Conservation (phyloP, 2,113 vertebrate genomes). For the Pungitius pungitius region DNA sequence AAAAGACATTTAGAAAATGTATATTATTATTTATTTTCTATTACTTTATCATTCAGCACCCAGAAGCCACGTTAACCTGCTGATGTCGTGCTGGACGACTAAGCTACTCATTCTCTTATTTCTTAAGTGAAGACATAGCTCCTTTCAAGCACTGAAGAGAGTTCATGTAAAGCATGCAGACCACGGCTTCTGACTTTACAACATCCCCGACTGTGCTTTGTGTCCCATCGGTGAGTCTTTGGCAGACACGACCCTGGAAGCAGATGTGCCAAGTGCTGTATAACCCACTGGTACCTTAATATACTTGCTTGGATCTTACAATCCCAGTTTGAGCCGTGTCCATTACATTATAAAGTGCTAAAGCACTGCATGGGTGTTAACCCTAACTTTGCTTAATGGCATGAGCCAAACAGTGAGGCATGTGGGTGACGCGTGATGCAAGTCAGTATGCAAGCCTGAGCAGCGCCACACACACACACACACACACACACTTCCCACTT, state of each 20-base stretch:
- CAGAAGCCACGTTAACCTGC: neutral
- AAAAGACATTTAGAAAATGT: neutral
- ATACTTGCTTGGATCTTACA: constrained; percentile 6
- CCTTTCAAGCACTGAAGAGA: neutral
- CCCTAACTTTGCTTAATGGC: constrained; percentile 43
- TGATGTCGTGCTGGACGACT: constrained; percentile 36
- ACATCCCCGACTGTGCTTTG: neutral
- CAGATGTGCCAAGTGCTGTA: constrained; percentile 32
- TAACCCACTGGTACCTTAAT: constrained; percentile 35
- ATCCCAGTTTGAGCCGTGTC: constrained; percentile 37
- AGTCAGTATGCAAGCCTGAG: constrained; percentile 36
- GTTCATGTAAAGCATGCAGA: neutral
- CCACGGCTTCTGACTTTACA: neutral
- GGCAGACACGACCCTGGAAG: neutral
- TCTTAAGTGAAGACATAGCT: constrained; percentile 25
- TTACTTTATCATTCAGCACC: constrained; percentile 23
- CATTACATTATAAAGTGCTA: constrained; percentile 51
- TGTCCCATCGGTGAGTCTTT: constrained; percentile 9
- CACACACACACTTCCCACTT: constrained; percentile 9
- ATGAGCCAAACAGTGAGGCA: constrained; percentile 58
- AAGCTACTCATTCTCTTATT: constrained; percentile 21
- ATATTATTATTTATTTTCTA: neutral
- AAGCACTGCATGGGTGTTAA: constrained; percentile 34
- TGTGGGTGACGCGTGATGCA: constrained; percentile 55
- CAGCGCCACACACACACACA: too few relatives aligned